These are phyloP conservation scores for Pachydiplax longipennis DNA, from an alignment of 2,888 invertebrate genomes.

Conservation along the genomic window DNA sequence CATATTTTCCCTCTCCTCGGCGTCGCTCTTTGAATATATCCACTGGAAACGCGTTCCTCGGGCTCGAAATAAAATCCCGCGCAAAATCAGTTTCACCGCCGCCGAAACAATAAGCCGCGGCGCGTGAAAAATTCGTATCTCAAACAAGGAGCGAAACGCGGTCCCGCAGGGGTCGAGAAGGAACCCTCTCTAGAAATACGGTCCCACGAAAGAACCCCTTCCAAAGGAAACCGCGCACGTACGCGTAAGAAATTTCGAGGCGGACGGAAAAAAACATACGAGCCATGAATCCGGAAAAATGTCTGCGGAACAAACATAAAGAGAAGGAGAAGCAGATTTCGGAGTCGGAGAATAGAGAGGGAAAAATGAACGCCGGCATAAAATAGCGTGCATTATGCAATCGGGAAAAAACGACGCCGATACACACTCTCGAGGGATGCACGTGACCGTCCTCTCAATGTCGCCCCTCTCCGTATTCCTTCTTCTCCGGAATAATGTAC, in stretches of 20 bases:
- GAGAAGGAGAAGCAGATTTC: not conserved
- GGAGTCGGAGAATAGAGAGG: not conserved
- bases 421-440: not conserved
- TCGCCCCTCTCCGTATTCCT: not conserved
- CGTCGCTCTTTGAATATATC: no score
- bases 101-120: no score
- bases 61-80: no score
- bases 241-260: not conserved
- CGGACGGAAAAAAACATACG: not conserved
- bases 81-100: no score
- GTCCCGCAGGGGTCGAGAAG: not conserved
- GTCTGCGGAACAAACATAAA: not conserved
- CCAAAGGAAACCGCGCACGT: not conserved
- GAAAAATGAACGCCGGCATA: not conserved
- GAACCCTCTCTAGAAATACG: not conserved
- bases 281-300: conserved; percentile 1
- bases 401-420: not conserved
- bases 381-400: conserved; percentile 27
- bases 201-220: not conserved
- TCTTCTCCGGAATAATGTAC: not conserved
- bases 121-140: no score
- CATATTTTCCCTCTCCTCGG: no score
- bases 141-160: no score
- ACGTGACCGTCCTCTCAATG: conserved; percentile 20
- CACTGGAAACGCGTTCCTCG: no score